Percentiles rank a stretch among this genome's conserved stretches.
These are phyloP conservation scores for Eulacestoma nigropectus DNA, from an alignment of 2,113 vertebrate species.

Conservation along the genomic window DNA sequence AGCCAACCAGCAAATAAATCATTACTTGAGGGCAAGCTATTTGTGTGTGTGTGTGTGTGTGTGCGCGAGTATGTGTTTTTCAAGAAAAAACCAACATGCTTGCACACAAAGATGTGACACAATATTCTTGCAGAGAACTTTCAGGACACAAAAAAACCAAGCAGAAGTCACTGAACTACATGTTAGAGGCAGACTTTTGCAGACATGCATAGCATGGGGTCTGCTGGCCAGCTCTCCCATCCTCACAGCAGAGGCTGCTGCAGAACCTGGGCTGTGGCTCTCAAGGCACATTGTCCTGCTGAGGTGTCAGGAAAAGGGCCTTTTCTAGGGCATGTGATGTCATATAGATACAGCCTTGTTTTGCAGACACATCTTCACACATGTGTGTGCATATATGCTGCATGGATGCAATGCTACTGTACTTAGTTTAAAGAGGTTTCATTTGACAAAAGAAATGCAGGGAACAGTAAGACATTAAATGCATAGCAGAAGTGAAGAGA, in stretches of 20 bases:
- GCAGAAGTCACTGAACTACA: background rate
- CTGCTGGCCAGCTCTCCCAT: background rate
- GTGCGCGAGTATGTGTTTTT: background rate
- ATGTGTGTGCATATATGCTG: fast-evolving
- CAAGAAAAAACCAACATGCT: background rate
- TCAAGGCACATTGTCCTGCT: background rate
- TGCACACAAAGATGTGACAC: background rate
- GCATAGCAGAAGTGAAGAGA: background rate
- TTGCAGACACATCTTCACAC: fast-evolving
- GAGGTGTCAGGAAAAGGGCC: background rate
- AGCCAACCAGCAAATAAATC: background rate
- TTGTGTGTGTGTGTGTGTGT: background rate
- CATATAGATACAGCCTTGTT: background rate
- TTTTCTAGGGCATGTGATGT: background rate
- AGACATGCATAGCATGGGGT: fast-evolving
- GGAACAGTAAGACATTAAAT: background rate
- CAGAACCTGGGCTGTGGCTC: background rate
- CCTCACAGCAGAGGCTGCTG: background rate
- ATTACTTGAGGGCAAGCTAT: background rate
- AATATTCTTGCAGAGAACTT: background rate
- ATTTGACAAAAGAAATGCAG: background rate
- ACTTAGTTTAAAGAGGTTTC: background rate
- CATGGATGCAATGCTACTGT: background rate
- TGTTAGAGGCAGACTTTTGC: background rate
- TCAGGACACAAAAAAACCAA: background rate